These are phyloP conservation scores for Aromia moschata DNA, from an alignment of 2,888 invertebrate genomes.

Conservation along the genomic window DNA sequence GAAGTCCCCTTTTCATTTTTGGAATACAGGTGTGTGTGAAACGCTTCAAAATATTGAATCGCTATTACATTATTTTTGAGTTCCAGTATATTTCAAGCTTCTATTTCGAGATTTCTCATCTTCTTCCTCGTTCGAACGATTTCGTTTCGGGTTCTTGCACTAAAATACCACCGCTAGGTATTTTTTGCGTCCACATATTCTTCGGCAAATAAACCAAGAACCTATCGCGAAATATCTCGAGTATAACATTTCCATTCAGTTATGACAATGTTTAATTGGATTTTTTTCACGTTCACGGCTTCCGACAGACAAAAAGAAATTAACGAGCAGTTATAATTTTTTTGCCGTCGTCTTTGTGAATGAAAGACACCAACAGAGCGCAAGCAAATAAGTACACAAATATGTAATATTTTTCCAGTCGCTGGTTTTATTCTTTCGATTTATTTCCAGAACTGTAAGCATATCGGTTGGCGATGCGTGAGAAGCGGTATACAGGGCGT, in stretches of 20 bases:
- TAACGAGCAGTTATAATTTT: background rate
- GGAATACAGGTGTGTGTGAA: too few species aligned
- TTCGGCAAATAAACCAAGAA: background rate
- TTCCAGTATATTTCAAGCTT: too few species aligned
- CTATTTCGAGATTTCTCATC: too few species aligned
- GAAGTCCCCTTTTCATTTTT: too few species aligned
- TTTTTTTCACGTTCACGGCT: background rate
- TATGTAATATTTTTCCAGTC: background rate
- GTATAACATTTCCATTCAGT: slow-evolving; percentile 1
- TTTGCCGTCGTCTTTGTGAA: background rate
- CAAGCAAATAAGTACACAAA: background rate
- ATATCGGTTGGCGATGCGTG: background rate
- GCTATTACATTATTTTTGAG: too few species aligned
- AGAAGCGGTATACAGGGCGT: background rate
- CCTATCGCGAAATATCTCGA: slow-evolving; percentile 1
- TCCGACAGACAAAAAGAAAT: background rate
- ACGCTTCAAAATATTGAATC: too few species aligned
- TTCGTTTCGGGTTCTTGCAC: too few species aligned
- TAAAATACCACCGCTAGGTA: too few species aligned
- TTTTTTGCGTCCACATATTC: background rate
- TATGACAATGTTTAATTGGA: background rate
- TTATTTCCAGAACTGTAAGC: background rate
- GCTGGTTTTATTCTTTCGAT: background rate
- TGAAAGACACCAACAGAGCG: too few species aligned
- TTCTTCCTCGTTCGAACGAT: too few species aligned